Percentiles rank a stretch among this genome's conserved stretches.
phyloP scores from a whole-genome alignment of 2,888 invertebrate species.

The Acanthosepion pharaonis region DNA sequence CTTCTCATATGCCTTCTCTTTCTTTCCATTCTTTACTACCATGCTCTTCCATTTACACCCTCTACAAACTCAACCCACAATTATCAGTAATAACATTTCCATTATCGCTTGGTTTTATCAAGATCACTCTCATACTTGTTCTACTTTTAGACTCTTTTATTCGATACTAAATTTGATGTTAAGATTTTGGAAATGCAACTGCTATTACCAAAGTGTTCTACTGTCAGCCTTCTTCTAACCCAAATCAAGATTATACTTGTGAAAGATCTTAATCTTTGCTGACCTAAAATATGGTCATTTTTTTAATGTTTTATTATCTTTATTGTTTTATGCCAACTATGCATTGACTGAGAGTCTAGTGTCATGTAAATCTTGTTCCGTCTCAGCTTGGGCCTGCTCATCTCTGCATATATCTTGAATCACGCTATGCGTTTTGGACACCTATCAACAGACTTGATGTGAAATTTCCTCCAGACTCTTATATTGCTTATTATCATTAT shows the following conservation, averaged over 20 bases:
- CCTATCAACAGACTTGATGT: not conserved
- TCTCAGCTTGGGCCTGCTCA: too few species aligned
- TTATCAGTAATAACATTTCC: not conserved
- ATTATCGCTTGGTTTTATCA: constrained; percentile 12
- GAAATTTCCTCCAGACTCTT: not conserved
- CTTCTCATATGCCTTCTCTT: not conserved
- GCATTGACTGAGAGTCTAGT: too few species aligned
- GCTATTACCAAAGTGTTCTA: too few species aligned
- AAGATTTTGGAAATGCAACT: too few species aligned
- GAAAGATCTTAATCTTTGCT: too few species aligned
- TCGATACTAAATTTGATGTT: not conserved
- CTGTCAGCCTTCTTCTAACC: too few species aligned
- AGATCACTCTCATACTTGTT: not conserved
- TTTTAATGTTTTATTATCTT: too few species aligned
- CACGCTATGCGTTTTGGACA: not conserved
- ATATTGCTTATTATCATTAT: not conserved
- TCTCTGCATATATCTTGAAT: too few species aligned
- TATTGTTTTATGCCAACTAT: too few species aligned
- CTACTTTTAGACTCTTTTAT: not conserved
- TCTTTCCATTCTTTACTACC: not conserved
- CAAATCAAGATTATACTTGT: too few species aligned
- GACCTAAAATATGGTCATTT: too few species aligned
- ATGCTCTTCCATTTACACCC: not conserved
- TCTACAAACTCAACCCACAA: not conserved
- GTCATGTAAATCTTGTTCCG: too few species aligned